Conservation (phyloP, 2,797 vertebrate species). For the Sebastes paucispinis region DNA sequence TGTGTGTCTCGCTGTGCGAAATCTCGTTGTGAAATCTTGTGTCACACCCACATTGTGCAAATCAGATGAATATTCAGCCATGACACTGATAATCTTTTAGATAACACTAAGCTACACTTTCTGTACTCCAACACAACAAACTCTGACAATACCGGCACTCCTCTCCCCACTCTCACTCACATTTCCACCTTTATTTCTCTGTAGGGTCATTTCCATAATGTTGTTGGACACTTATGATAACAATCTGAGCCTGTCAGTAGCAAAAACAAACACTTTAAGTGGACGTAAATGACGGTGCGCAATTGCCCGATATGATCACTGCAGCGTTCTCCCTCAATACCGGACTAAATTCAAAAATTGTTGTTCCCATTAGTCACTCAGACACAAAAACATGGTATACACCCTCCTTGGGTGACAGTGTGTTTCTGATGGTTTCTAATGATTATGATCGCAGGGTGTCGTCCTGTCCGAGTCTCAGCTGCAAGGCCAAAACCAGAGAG, state of each 20-base stretch:
- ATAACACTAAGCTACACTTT: background rate
- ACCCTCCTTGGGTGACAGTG: background rate
- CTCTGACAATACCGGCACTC: too few relatives aligned
- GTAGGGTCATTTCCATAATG: too few relatives aligned
- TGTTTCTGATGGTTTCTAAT: slow-evolving; percentile 17
- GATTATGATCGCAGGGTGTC: slow-evolving; percentile 39
- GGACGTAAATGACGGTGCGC: background rate
- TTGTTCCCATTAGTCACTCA: background rate
- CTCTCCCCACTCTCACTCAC: background rate
- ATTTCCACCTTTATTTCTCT: background rate
- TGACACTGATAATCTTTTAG: too few relatives aligned
- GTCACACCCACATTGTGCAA: background rate
- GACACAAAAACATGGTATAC: background rate
- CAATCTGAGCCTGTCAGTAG: background rate
- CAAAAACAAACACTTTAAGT: background rate
- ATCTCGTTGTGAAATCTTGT: background rate
- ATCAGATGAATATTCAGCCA: too few relatives aligned
- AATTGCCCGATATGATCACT: background rate
- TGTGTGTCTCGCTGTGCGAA: too few relatives aligned
- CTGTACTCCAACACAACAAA: background rate
- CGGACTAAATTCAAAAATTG: background rate
- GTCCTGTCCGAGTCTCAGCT: slow-evolving; percentile 36
- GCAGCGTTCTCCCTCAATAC: background rate
- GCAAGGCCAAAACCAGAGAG: slow-evolving; percentile 48
- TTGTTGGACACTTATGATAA: too few relatives aligned